A percentile compares a stretch with the other conserved stretches of the same genome.
These are phyloP conservation scores for Pseudomyrmex sp. DNA, from an alignment of 1,140 invertebrate species.

Conservation along the genomic window DNA sequence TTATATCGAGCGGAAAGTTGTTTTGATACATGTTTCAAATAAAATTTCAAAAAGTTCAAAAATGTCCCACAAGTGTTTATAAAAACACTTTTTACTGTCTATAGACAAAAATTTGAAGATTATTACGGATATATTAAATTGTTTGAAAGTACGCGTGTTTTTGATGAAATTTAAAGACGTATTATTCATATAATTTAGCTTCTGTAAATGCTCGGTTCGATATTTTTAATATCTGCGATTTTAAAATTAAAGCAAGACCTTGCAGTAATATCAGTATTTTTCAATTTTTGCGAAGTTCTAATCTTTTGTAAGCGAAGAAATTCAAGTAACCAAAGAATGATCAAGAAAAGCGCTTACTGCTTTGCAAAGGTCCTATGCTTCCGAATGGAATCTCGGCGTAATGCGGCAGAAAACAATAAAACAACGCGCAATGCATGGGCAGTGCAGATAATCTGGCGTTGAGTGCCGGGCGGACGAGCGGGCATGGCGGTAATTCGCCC, in stretches of 20 bases:
- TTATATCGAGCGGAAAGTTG: too few species aligned
- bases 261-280: conserved; percentile 38
- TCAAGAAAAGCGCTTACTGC: conserved; percentile 44
- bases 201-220: too few species aligned
- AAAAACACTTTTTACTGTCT: too few species aligned
- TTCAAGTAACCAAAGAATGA: conserved; percentile 30
- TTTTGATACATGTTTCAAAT: too few species aligned
- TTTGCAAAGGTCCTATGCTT: background rate
- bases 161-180: too few species aligned
- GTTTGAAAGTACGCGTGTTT: too few species aligned
- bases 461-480: background rate
- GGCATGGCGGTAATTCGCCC: conserved; percentile 22
- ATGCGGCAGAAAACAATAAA: conserved; percentile 43
- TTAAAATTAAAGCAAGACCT: background rate
- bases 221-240: background rate
- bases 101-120: too few species aligned
- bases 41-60: too few species aligned
- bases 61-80: too few species aligned
- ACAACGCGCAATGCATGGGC: conserved; percentile 13
- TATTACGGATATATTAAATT: too few species aligned
- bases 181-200: too few species aligned
- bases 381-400: conserved; percentile 13
- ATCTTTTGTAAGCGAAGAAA: conserved; percentile 45
- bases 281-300: conserved; percentile 10
- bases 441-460: conserved; percentile 16